These are phyloP conservation scores for Atrichornis clamosus DNA, from an alignment of 2,113 vertebrate genomes.

Conservation along the genomic window DNA sequence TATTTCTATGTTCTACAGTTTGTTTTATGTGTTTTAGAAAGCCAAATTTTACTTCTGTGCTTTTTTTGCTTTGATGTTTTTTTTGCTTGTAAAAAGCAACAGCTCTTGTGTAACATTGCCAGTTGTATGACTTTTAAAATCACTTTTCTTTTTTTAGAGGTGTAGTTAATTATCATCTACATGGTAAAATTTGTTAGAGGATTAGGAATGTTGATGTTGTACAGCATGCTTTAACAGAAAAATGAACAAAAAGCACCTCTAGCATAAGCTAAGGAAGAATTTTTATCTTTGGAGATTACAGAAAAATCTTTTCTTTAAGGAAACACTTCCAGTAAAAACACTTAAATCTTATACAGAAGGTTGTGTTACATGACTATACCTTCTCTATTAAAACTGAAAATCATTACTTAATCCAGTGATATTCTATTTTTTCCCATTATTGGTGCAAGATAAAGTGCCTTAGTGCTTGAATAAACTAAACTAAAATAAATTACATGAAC, in stretches of 20 bases:
- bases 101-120: background rate
- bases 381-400: background rate
- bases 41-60: background rate
- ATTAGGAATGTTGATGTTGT: background rate
- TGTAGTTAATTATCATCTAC: background rate
- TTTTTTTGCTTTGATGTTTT: background rate
- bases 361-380: background rate
- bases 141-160: background rate
- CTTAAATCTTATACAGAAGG: background rate
- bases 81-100: constrained; percentile 37
- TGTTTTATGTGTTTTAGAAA: constrained; percentile 60
- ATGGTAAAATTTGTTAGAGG: background rate
- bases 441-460: background rate
- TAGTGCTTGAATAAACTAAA: background rate
- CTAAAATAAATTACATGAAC: background rate
- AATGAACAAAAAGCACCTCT: background rate
- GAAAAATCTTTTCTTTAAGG: background rate
- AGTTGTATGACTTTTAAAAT: background rate
- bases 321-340: background rate
- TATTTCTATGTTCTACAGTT: background rate
- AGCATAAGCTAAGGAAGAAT: background rate
- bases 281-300: background rate
- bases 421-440: background rate
- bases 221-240: background rate
- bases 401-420: background rate